These are phyloP conservation scores for Synchiropus splendidus DNA, from an alignment of 2,113 vertebrate genomes.

Conservation along the genomic window DNA sequence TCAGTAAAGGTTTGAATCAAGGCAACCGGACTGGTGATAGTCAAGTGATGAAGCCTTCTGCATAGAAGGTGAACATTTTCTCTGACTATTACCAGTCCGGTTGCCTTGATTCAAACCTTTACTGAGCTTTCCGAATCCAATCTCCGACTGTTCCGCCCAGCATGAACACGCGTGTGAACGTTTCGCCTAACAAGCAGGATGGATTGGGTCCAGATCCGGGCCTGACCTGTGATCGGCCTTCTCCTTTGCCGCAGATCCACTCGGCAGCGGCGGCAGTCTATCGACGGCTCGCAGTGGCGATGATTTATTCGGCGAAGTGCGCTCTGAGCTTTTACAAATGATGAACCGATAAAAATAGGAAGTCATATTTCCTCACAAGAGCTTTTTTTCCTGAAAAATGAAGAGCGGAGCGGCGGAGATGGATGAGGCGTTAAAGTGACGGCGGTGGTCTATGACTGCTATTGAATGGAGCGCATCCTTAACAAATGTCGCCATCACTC, in stretches of 20 bases:
- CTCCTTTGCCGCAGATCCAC: slow-evolving; percentile 5
- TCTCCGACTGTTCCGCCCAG: too few relatives aligned
- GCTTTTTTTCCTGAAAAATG: slow-evolving; percentile 28
- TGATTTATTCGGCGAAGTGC: slow-evolving; percentile 25
- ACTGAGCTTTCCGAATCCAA: too few relatives aligned
- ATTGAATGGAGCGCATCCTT: slow-evolving; percentile 43
- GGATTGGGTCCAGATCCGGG: slow-evolving; percentile 21
- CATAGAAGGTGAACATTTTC: too few relatives aligned
- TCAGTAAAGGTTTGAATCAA: too few relatives aligned
- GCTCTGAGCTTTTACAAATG: slow-evolving; percentile 38
- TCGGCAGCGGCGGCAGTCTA: not conserved
- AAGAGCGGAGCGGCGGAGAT: slow-evolving; percentile 23
- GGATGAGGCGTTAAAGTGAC: slow-evolving; percentile 52
- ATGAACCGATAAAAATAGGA: slow-evolving; percentile 50
- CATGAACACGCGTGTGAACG: too few relatives aligned
- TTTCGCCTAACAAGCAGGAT: slow-evolving; percentile 36
- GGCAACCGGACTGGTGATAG: too few relatives aligned
- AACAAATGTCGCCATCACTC: slow-evolving; percentile 56
- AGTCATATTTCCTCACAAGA: slow-evolving; percentile 50
- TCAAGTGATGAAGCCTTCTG: too few relatives aligned
- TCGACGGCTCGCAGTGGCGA: slow-evolving; percentile 16
- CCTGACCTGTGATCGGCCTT: slow-evolving; percentile 31
- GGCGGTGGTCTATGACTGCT: slow-evolving; percentile 47
- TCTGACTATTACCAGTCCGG: too few relatives aligned
- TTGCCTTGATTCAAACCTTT: not conserved